Conservation (phyloP, 35 echinoderm and acorn worm species). For the Eucidaris tribuloides region DNA sequence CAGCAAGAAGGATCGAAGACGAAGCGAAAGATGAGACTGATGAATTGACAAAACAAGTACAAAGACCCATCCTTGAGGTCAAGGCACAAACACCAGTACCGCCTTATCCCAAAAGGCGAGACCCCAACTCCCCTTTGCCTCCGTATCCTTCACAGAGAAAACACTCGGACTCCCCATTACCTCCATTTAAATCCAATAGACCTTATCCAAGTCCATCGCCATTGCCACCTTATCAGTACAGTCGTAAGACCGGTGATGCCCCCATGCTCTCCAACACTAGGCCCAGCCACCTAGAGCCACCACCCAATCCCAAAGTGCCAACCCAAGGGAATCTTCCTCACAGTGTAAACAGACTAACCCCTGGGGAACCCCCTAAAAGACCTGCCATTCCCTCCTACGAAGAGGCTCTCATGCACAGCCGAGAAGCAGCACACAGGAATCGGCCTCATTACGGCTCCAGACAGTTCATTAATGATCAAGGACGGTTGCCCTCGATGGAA, state of each 20-base stretch:
- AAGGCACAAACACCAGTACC: neutral
- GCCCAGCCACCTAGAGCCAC: too few species aligned
- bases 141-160: neutral
- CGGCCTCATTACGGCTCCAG: neutral
- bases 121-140: slow-evolving; percentile 15
- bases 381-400: slow-evolving; percentile 24
- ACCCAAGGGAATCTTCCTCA: neutral
- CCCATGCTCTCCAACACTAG: too few species aligned
- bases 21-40: neutral
- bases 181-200: neutral
- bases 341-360: neutral
- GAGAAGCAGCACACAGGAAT: neutral
- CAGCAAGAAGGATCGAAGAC: neutral
- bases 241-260: neutral
- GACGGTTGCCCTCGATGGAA: neutral
- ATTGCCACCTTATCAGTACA: neutral
- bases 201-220: neutral
- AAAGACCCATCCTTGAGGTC: neutral
- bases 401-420: slow-evolving; percentile 7
- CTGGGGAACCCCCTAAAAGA: neutral
- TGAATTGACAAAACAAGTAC: neutral
- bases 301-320: neutral
- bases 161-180: neutral
- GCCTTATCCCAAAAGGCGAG: neutral
- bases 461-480: neutral